phyloP scores from a whole-genome alignment of 2,113 vertebrate genomes.

The Calidris pygmaea region DNA sequence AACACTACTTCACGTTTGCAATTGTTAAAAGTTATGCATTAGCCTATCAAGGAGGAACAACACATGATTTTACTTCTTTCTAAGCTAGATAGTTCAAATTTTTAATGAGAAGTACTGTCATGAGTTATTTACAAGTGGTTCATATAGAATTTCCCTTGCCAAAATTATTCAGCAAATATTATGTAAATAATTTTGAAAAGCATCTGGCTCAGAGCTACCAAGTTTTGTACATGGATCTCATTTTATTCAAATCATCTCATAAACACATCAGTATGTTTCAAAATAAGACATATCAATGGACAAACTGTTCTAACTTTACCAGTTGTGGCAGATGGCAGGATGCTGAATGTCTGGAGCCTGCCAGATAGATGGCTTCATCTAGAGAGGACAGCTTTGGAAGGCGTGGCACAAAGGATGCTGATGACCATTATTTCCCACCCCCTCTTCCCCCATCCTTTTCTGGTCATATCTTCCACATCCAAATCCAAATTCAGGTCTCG shows the following conservation, averaged over 20 bases:
- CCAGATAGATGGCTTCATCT: background rate
- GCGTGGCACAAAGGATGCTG: rapidly evolving
- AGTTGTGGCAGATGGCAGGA: conserved; percentile 30
- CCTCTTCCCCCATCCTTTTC: background rate
- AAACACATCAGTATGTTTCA: background rate
- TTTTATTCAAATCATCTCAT: background rate
- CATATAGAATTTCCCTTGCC: background rate
- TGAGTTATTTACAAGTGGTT: background rate
- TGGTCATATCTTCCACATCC: background rate
- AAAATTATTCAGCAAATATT: background rate
- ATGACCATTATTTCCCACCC: background rate
- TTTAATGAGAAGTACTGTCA: background rate
- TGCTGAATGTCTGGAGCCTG: background rate
- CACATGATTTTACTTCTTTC: background rate
- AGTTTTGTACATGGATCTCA: background rate
- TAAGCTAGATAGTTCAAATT: background rate
- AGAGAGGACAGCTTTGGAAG: background rate
- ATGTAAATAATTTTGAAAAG: background rate
- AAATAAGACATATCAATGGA: background rate
- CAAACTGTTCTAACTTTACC: conserved; percentile 16
- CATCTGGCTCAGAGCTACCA: background rate
- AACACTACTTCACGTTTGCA: background rate
- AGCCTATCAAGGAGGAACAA: background rate
- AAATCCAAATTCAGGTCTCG: background rate
- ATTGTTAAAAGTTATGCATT: background rate